A percentile compares a stretch with the other conserved stretches of the same genome.
These are phyloP conservation scores for Trinectes maculatus DNA, from an alignment of 2,113 vertebrate species.

Conservation along the genomic window DNA sequence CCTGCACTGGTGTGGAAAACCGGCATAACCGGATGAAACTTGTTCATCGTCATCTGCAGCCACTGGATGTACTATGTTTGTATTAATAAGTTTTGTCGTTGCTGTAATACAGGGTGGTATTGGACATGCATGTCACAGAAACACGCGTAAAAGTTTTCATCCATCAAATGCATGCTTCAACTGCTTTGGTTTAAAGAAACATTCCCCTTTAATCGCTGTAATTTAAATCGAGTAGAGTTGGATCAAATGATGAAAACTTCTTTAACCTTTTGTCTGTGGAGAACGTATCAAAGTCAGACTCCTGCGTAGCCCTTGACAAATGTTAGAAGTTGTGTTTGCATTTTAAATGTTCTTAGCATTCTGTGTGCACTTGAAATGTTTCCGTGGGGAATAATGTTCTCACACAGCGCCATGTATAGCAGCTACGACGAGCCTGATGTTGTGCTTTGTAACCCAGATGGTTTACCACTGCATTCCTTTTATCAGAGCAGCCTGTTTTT, in stretches of 20 bases:
- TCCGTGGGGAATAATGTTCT: constrained; percentile 40
- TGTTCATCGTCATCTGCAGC: not conserved
- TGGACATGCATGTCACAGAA: not conserved
- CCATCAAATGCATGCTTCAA: not conserved
- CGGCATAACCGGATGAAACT: not conserved
- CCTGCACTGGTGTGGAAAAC: constrained; percentile 3
- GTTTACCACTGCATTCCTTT: constrained; percentile 66
- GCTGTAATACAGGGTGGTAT: not conserved
- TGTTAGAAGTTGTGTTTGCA: constrained; percentile 31
- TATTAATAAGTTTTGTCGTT: not conserved
- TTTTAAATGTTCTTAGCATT: constrained; percentile 29
- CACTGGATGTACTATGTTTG: not conserved
- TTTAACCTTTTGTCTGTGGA: constrained; percentile 7
- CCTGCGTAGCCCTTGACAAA: constrained; percentile 5
- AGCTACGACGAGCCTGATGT: constrained; percentile 54
- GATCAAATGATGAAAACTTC: constrained; percentile 12
- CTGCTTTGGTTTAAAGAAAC: constrained; percentile 1
- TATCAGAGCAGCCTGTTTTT: constrained; percentile 52
- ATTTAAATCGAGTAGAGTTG: constrained; percentile 15
- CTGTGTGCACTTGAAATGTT: constrained; percentile 46
- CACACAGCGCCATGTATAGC: constrained; percentile 29
- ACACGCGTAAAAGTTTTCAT: constrained; percentile 1
- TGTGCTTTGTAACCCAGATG: constrained; percentile 67
- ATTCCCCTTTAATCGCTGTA: constrained; percentile 2
- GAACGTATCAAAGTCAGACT: constrained; percentile 21